Conservation (phyloP, 1,140 invertebrate genomes). For the Phymorhynchus buccinoides region DNA sequence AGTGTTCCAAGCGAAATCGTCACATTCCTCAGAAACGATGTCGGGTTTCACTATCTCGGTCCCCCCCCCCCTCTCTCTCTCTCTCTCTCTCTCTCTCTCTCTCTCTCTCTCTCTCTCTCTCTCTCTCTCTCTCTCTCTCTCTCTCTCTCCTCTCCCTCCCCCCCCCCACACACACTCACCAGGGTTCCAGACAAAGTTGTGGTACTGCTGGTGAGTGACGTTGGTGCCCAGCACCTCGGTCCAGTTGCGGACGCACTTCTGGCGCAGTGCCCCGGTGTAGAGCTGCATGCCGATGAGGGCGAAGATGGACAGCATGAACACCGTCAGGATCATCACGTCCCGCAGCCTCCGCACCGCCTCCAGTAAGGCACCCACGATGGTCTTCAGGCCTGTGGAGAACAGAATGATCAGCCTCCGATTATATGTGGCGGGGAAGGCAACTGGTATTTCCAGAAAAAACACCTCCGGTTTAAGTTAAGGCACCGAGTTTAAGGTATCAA, state of each 20-base stretch:
- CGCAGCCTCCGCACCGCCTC: constrained; percentile 99
- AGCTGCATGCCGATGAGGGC: constrained; percentile 98
- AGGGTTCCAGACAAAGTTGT: constrained; percentile 84
- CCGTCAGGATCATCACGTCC: constrained; percentile 99
- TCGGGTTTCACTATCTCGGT: background rate
- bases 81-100: background rate
- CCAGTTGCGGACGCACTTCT: constrained; percentile 90
- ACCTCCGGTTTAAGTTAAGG: no score
- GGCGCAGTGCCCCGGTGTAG: constrained; percentile 97
- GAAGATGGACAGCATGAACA: constrained; percentile 98
- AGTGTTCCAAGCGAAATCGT: no score
- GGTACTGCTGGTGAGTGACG: constrained; percentile 87
- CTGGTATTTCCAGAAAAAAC: no score
- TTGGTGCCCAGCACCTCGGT: constrained; percentile 74
- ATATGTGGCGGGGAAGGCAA: no score
- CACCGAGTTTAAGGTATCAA: no score
- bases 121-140: no score
- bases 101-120: background rate
- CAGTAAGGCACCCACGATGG: constrained; percentile 99
- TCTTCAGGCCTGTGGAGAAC: constrained; percentile 99
- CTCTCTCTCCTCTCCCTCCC: background rate
- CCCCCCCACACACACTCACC: constrained; percentile 77
- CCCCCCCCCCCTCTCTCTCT: background rate
- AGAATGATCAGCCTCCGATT: no score
- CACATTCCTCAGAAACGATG: no score